These are phyloP conservation scores for Montipora capricornis DNA, from an alignment of 64 coral and sea anemone species.

Conservation along the genomic window DNA sequence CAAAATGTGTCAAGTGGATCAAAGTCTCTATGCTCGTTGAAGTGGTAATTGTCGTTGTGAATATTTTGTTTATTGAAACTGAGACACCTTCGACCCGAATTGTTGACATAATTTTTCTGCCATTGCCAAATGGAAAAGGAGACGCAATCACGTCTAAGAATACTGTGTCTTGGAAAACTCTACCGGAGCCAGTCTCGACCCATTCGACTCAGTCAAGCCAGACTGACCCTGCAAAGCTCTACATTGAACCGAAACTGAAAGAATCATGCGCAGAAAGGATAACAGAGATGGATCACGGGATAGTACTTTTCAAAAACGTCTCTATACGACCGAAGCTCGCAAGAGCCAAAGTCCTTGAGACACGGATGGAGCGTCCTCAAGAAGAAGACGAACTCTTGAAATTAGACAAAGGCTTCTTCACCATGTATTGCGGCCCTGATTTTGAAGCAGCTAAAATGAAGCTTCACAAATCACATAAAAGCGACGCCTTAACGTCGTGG, in stretches of 20 bases:
- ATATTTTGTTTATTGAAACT: too few relatives aligned
- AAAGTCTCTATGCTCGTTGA: too few relatives aligned
- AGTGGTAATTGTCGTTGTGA: too few relatives aligned
- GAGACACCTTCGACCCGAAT: too few relatives aligned
- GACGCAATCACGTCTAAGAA: too few relatives aligned
- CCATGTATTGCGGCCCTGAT: conserved; percentile 33
- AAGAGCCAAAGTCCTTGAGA: conserved; percentile 12
- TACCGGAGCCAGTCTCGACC: too few relatives aligned
- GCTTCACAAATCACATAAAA: not conserved
- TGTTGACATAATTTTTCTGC: too few relatives aligned
- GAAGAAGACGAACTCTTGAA: conserved; percentile 39
- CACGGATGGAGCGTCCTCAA: not conserved
- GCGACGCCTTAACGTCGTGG: not conserved
- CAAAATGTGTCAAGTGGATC: too few relatives aligned
- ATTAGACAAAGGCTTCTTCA: conserved; percentile 31
- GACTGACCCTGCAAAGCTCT: not conserved
- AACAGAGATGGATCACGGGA: not conserved
- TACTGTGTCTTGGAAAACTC: too few relatives aligned
- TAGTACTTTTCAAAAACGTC: conserved; percentile 5
- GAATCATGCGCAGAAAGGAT: not conserved
- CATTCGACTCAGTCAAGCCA: too few relatives aligned
- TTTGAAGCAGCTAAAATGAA: not conserved
- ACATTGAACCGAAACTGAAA: not conserved
- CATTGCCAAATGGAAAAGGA: too few relatives aligned
- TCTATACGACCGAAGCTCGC: conserved; percentile 19